A percentile compares a stretch with the other conserved stretches of the same genome.
Evolutionary conservation across 2,113 vertebrate genomes (phyloP).

Genomic region (Sorex araneus): DNA sequence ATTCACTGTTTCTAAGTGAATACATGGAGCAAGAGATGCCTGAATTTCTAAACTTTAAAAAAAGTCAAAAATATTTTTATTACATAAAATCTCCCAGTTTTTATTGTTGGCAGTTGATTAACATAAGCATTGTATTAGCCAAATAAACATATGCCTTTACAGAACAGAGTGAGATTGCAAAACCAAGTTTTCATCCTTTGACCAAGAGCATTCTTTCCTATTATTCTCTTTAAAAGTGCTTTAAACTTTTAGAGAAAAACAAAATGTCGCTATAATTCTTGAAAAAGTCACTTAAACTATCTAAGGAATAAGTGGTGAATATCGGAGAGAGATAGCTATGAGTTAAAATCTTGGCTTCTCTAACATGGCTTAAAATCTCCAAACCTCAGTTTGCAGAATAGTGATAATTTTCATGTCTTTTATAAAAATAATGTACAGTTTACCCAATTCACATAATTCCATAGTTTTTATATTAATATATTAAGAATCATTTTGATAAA

Average conservation of each 20-base stretch:
- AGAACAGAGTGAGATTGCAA: background rate
- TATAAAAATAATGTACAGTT: background rate
- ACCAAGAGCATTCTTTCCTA: background rate
- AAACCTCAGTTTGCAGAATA: background rate
- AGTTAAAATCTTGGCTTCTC: conserved; percentile 19
- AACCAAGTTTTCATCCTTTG: background rate
- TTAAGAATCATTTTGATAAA: conserved; percentile 32
- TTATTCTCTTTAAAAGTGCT: conserved; percentile 57
- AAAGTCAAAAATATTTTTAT: conserved; percentile 15
- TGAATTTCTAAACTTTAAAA: background rate
- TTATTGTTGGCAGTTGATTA: conserved; percentile 26
- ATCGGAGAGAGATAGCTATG: background rate
- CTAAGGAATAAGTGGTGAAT: conserved; percentile 11
- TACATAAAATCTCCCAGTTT: background rate
- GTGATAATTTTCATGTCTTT: background rate
- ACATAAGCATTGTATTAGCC: background rate
- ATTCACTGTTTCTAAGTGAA: background rate
- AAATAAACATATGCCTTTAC: conserved; percentile 21
- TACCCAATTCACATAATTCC: background rate
- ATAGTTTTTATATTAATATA: background rate
- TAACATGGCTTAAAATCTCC: background rate
- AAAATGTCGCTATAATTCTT: conserved; percentile 13
- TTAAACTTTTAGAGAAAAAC: conserved; percentile 23
- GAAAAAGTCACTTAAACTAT: background rate
- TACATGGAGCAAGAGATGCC: background rate